Conservation (phyloP, 2,888 invertebrate species). For the Phanerotoma sp. region DNA sequence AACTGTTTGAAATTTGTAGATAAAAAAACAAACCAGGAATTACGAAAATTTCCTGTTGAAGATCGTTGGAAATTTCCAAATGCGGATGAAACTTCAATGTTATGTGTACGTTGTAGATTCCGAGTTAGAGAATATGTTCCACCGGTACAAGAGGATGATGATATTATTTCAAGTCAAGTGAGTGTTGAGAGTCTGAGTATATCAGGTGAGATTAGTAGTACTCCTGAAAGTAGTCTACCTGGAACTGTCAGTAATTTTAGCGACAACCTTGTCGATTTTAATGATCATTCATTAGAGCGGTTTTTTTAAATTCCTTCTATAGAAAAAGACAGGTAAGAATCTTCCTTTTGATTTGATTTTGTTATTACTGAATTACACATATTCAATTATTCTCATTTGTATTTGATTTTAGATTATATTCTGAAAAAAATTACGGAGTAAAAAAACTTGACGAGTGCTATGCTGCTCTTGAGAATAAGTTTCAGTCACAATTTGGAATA, state of each 20-base stretch:
- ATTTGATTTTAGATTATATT: neutral
- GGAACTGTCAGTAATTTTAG: constrained; percentile 9
- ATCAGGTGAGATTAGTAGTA: constrained; percentile 1
- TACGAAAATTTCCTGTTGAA: neutral
- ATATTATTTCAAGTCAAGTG: neutral
- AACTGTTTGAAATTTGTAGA: too few relatives aligned
- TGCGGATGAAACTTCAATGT: neutral
- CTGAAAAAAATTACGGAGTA: neutral
- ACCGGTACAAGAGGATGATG: neutral
- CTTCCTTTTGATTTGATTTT: neutral
- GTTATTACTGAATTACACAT: too few relatives aligned
- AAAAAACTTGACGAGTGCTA: neutral
- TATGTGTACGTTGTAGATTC: neutral
- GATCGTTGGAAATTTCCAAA: neutral
- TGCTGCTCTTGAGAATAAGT: neutral
- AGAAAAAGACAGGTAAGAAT: neutral
- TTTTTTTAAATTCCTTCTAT: neutral
- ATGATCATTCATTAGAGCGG: neutral
- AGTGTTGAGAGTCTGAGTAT: constrained; percentile 5
- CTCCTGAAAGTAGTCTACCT: neutral
- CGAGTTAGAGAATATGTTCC: neutral
- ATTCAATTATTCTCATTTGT: too few relatives aligned
- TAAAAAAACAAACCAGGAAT: neutral
- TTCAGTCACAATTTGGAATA: constrained; percentile 2
- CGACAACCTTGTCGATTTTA: neutral